Evolutionary conservation across 2,113 vertebrate species (phyloP), one percentile per base, ranked within the genome.

Genomic region (Gavia stellata): DNA sequence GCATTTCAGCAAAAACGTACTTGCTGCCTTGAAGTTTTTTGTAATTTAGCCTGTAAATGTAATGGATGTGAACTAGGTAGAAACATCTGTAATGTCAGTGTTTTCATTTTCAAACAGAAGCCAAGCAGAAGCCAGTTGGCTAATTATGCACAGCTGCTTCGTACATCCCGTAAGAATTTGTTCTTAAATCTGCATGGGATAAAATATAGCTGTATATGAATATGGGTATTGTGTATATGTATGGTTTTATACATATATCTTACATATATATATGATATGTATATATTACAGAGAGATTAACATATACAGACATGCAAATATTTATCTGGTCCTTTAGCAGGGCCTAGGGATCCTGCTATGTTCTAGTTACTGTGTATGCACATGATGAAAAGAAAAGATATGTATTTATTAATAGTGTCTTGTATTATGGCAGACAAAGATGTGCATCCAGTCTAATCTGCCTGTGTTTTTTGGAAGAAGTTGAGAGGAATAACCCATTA

Each of bases 141-240:
- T 94, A 55, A 85, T 96, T 92, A 96, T 81, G 58, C 72, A 66
- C 83, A 88, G 55, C 42, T 83, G 75, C 45, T 83, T 93, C 70
- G 34, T 83, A 26, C 45, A 65, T 49, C 63, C 63, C 42, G 36
- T 28, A 82, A 66, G 79, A 92, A 75, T 26, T 79, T 82, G 23
- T 75, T 47, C 31, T 66, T 36, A 26, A 24, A 44, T 81, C 52
- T 91, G 18, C n/a, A 6, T 66, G 44, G 70, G 74, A 59, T 90
- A 85, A 92, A 87, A 75, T 63, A 45, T n/a, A 95, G n/a, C 56
- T 82, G 29, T 52, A 55, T 66, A 58, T 74, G 29, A 75, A 74
- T 56, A 31, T 25, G 4, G 15, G 6, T 45, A 56, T 49, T 77
- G 5, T 40, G 5, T 59, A 20, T 28, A 14, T 14, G 8, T 45